These are phyloP conservation scores for Melierax canorus DNA, from an alignment of 2,113 vertebrate genomes.

Conservation along the genomic window DNA sequence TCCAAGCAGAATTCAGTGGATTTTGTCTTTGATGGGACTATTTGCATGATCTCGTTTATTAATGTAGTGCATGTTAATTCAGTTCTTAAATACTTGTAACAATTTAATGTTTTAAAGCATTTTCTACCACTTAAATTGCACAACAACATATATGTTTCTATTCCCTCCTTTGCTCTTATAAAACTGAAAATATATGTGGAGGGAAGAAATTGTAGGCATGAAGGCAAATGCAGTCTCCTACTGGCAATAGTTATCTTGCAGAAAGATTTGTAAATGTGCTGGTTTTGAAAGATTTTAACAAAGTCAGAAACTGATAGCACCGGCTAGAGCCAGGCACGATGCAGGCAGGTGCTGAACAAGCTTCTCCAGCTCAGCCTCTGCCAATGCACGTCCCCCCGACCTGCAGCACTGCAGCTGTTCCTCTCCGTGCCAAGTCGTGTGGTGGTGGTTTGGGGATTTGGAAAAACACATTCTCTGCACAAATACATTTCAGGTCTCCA, in stretches of 20 bases:
- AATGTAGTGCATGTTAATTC: neutral
- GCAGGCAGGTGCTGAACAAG: constrained; percentile 44
- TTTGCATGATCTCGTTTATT: neutral
- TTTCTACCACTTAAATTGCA: neutral
- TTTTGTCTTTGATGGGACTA: neutral
- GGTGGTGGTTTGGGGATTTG: neutral
- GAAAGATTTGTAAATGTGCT: neutral
- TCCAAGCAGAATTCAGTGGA: neutral
- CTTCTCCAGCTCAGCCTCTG: neutral
- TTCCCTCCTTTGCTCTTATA: neutral
- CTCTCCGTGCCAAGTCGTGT: neutral
- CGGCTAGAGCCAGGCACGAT: neutral
- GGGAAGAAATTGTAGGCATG: neutral
- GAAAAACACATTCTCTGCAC: neutral
- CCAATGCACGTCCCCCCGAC: neutral
- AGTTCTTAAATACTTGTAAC: neutral
- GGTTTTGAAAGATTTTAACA: neutral
- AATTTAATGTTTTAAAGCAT: neutral
- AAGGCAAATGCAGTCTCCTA: neutral
- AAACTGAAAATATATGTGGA: neutral
- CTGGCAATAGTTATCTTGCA: neutral
- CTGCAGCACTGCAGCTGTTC: constrained; percentile 36
- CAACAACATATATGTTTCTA: neutral
- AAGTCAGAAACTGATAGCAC: constrained; percentile 10
- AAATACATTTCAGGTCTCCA: neutral